A percentile compares a stretch with the other conserved stretches of the same genome.
Evolutionary conservation across 2,113 vertebrate species (phyloP).

Genomic region (Apteryx mantelli): DNA sequence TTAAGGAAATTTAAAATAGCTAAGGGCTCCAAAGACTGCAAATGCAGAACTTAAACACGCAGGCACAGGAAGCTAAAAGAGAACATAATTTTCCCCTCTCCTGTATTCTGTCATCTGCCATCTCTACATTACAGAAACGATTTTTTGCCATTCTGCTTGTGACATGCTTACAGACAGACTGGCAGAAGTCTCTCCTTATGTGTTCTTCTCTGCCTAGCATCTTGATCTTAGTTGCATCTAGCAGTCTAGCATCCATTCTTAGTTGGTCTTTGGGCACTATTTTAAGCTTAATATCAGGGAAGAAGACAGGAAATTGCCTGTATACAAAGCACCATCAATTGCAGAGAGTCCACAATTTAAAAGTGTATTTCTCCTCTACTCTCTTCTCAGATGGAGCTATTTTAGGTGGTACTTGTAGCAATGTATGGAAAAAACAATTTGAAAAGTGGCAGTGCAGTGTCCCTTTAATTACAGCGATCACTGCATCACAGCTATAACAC

Average conservation of each 20-base stretch:
- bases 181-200: not conserved
- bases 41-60: not conserved
- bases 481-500: not conserved
- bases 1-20: not conserved
- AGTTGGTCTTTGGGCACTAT: not conserved
- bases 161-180: not conserved
- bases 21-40: not conserved
- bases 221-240: too few species aligned
- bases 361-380: not conserved
- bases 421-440: not conserved
- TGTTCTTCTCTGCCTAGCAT: not conserved
- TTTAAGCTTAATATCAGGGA: not conserved
- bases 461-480: not conserved
- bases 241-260: not conserved
- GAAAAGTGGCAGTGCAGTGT: not conserved
- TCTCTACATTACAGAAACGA: not conserved
- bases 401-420: conserved; percentile 10
- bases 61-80: not conserved
- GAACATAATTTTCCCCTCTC: not conserved
- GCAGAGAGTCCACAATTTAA: not conserved
- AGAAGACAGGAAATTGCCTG: not conserved
- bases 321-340: not conserved
- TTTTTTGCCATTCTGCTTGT: not conserved
- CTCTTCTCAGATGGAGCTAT: not conserved
- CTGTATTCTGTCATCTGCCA: not conserved